phyloP scores from a whole-genome alignment of 2,113 vertebrate genomes.

The Cairina moschata region DNA sequence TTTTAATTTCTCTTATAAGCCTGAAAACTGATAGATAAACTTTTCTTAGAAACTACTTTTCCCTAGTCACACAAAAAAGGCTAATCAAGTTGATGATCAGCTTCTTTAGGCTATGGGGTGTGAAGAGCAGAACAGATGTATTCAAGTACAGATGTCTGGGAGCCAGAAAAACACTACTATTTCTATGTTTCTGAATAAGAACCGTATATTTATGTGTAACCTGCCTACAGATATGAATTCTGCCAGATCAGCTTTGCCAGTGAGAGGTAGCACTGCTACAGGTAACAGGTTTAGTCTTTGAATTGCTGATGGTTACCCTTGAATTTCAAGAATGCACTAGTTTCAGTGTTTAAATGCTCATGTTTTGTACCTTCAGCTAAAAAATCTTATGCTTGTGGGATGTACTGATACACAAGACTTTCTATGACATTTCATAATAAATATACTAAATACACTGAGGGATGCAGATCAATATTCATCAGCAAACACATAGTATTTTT shows the following conservation, averaged over 20 bases:
- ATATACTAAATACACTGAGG: neutral
- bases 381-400: neutral
- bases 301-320: neutral
- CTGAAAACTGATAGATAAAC: neutral
- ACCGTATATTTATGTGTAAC: neutral
- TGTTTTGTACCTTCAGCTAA: neutral
- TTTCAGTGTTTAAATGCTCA: neutral
- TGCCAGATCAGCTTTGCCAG: neutral
- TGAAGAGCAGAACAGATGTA: neutral
- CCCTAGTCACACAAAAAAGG: neutral
- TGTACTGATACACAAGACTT: neutral
- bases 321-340: neutral
- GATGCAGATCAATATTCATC: neutral
- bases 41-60: neutral
- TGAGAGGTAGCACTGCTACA: neutral
- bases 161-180: neutral
- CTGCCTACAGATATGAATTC: neutral
- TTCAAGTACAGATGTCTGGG: neutral
- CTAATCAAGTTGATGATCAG: neutral
- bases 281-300: neutral
- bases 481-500: neutral
- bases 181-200: neutral
- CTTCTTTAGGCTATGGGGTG: neutral
- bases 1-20: neutral
- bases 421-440: neutral